Base-by-base conservation (phyloP, 2,888 invertebrate genomes). In the Augiades crinisus region DNA sequence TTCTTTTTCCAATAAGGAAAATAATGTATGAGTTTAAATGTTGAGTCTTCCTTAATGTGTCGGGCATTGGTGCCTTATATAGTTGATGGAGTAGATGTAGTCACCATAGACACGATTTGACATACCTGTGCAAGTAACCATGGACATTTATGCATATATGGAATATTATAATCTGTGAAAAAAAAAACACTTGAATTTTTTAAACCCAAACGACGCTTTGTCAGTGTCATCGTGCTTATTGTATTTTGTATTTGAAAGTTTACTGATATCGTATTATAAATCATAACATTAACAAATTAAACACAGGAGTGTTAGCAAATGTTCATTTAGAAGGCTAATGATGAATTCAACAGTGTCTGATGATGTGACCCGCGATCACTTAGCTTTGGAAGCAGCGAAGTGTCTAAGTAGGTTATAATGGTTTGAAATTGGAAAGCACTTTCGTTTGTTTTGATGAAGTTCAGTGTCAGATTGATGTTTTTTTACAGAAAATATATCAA, bases 291-390 rank as follows among this genome's bases (percentile, higher is more conserved):
- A 31, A 31, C 27, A 10, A 54, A 51, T 57, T n/a, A n/a, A n/a
- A 45, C 41, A 47, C 53, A 2, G 19, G 31, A 21, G 43, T 36
- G 12, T 44, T 31, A 31, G 10, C 68, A 60, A 64, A 75, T 75
- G 72, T 62, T 62, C 55, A 61, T 63, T 38, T 56, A 59, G 56
- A 45, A 64, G 66, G 65, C 67, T 67, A 84, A 89, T 84, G 71
- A 89, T 89, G 88, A 82, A 88, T 87, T 88, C 88, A 64, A 72
- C 74, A 75, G 68, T 75, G 68, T 80, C 74, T 65, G 81, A 83
- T 57, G 85, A 86, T 72, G 68, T 80, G 60, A 72, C 72, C 63
- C 78, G 79, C 62, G 83, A 86, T 67, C 67, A 80, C 65, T 76
- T 85, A 63, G 78, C 82, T 59, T 72, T 67, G 57, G 78, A 82